Percentiles rank a stretch among this genome's conserved stretches.
phyloP scores from a whole-genome alignment of 2,113 vertebrate genomes.

The Osmerus eperlanus region DNA sequence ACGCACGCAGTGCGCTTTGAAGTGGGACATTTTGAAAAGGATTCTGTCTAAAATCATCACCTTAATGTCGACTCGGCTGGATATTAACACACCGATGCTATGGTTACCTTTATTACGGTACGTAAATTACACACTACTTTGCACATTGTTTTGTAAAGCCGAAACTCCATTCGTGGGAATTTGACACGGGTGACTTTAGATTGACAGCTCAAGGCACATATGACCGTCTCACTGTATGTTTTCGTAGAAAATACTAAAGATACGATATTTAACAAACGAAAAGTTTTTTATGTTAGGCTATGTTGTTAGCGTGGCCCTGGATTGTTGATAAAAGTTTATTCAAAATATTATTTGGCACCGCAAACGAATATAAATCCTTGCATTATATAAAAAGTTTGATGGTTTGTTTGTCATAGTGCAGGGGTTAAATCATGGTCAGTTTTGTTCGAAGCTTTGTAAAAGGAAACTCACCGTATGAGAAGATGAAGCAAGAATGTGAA shows the following conservation, averaged over 20 bases:
- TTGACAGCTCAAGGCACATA: neutral
- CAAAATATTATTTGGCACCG: neutral
- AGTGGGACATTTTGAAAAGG: slow-evolving; percentile 82
- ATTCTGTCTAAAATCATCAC: slow-evolving; percentile 80
- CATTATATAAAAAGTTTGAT: neutral
- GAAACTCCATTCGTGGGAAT: slow-evolving; percentile 9
- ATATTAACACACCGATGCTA: slow-evolving; percentile 93
- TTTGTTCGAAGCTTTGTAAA: neutral
- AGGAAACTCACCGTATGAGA: slow-evolving; percentile 11
- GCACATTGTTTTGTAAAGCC: neutral
- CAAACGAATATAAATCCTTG: neutral
- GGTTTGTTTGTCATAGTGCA: slow-evolving; percentile 1
- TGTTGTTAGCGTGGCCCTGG: neutral
- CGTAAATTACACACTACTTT: slow-evolving; percentile 46
- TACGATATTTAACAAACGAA: neutral
- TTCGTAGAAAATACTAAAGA: neutral
- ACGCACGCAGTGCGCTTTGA: slow-evolving; percentile 60
- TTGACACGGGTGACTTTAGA: slow-evolving; percentile 1
- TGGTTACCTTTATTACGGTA: slow-evolving; percentile 99
- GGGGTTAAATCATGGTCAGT: neutral
- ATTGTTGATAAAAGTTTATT: neutral
- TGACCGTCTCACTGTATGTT: neutral
- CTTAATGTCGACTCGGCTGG: slow-evolving; percentile 96
- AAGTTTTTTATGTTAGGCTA: neutral
- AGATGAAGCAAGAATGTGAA: slow-evolving; percentile 39